Conservation (phyloP, 35 echinoderm and acorn worm species). For the Stichopus chloronotus region DNA sequence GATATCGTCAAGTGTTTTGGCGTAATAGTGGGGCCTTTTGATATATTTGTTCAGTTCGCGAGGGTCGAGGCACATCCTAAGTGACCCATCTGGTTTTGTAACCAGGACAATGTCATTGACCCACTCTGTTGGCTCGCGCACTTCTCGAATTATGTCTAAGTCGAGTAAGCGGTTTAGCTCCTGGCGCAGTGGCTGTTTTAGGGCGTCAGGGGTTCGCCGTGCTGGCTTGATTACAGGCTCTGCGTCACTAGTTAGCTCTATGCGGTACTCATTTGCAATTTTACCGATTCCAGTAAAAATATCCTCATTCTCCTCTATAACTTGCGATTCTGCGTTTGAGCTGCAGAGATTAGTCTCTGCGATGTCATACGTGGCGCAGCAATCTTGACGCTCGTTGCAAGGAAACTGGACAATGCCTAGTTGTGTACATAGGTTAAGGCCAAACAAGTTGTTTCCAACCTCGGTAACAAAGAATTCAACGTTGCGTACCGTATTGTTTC, state of each 20-base stretch:
- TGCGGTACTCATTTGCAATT: slow-evolving; percentile 34
- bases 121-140: slow-evolving; percentile 47
- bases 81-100: slow-evolving; percentile 50
- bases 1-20: slow-evolving; percentile 46
- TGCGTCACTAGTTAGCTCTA: slow-evolving; percentile 39
- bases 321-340: neutral
- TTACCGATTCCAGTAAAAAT: slow-evolving; percentile 36
- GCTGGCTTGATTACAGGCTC: slow-evolving; percentile 25
- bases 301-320: slow-evolving; percentile 24
- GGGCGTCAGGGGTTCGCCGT: slow-evolving; percentile 53
- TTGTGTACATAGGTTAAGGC: slow-evolving; percentile 13
- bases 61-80: slow-evolving; percentile 41
- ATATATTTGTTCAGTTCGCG: slow-evolving; percentile 31
- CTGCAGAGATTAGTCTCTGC: neutral
- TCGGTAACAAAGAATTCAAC: slow-evolving; percentile 43
- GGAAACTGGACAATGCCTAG: slow-evolving; percentile 51
- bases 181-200: slow-evolving; percentile 30
- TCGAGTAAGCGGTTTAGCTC: slow-evolving; percentile 14
- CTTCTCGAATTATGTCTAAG: slow-evolving; percentile 26
- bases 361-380: slow-evolving; percentile 26
- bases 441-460: slow-evolving; percentile 37
- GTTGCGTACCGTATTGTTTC: neutral
- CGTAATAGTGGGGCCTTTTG: slow-evolving; percentile 53
- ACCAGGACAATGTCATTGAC: slow-evolving; percentile 49
- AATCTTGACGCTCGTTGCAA: slow-evolving; percentile 3